Evolutionary conservation across 35 echinoderm and acorn worm genomes (phyloP), one percentile per base, ranked within the genome.

Genomic region (Amphiura filiformis): DNA sequence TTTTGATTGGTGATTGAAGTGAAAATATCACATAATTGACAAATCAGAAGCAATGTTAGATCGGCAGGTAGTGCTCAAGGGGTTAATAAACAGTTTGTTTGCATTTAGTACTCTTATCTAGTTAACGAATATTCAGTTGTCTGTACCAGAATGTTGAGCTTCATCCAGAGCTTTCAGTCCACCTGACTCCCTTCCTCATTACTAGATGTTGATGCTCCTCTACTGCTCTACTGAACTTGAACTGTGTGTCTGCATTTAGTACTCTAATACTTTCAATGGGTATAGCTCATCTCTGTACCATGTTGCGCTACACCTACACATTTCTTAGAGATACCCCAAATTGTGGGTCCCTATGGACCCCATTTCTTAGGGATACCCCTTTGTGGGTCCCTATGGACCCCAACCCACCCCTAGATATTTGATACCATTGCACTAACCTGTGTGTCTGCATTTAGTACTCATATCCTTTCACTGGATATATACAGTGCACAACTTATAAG

Each of bases 381-480:
- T 15, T 13, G 4, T 32, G 34, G 2, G 33, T 78, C 76, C 28
- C 76, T 36, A n/a, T n/a, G n/a, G n/a, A 9, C 9, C 76, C 76
- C 5, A 78, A 7, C 5, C 35, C 7, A 7, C 9, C n/a, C 28
- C 35, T 13, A 28, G n/a, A n/a, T 39, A 37, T 41, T 22, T 14
- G 1, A 34, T n/a, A n/a, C n/a, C n/a, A n/a, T n/a, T n/a, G n/a
- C n/a, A 36, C 76, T 37, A 13, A 65, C 83, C 37, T 85, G 83
- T 70, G 32, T 70, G 52, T 70, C 56, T 36, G 49, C 83, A 81
- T 95, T 99, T 79, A 94, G 90, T 11, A 94, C 93, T 84, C 87
- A 83, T 36, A 99, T 94, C 57, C 88, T 90, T 38, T 99, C 96
- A 76, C 87, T 95, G 18, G 96, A 98, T 56, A 98, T 98, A 11